Conservation (phyloP, 2,113 vertebrate genomes). For the Tenebrosternarchus preto region DNA sequence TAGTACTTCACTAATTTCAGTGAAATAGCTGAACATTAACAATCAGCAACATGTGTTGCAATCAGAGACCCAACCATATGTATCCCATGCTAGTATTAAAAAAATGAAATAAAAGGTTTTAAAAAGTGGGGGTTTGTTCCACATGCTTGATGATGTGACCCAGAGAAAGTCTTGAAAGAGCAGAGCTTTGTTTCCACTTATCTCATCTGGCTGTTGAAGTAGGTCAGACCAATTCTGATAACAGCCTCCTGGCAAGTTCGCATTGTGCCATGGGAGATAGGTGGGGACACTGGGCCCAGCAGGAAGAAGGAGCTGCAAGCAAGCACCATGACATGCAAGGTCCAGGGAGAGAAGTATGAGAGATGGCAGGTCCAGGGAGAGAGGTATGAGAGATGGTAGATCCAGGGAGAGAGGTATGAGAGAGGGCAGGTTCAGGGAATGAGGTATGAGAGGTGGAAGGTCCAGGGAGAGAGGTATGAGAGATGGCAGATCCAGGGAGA, state of each 20-base stretch:
- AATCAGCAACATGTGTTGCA: too few species aligned
- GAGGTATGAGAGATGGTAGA: background rate
- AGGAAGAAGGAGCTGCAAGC: background rate
- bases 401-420: constrained; percentile 44
- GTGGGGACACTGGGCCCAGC: background rate
- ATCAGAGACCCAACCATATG: too few species aligned
- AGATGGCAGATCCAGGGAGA: background rate
- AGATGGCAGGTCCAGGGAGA: background rate
- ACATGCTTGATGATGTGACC: constrained; percentile 41
- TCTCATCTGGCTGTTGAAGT: constrained; percentile 55
- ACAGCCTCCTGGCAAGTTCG: constrained; percentile 59
- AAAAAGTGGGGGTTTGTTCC: constrained; percentile 48
- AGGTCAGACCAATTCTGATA: constrained; percentile 64
- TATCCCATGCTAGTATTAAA: background rate
- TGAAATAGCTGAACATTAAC: too few species aligned
- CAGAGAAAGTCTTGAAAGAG: constrained; percentile 31
- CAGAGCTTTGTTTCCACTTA: constrained; percentile 52
- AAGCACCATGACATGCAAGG: background rate
- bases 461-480: background rate
- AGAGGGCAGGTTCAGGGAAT: constrained; percentile 5
- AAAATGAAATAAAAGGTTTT: too few species aligned
- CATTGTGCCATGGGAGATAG: background rate
- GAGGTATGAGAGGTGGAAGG: constrained; percentile 54
- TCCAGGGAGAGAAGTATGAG: constrained; percentile 43
- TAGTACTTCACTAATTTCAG: too few species aligned